These are phyloP conservation scores for Cephus rjabovi DNA, from an alignment of 2,888 invertebrate species.

Conservation along the genomic window DNA sequence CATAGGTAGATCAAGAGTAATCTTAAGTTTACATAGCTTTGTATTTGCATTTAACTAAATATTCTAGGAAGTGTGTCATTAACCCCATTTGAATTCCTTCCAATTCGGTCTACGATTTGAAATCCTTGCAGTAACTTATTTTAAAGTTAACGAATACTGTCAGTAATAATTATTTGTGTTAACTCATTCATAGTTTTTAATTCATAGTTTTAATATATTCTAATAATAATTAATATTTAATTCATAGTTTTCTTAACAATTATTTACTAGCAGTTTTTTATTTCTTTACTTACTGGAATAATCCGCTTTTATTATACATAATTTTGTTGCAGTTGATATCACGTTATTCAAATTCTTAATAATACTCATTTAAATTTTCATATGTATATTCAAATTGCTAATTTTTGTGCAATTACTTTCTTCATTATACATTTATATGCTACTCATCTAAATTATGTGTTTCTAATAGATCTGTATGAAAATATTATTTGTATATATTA, in stretches of 20 bases:
- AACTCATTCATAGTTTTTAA: not conserved
- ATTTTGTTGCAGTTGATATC: not conserved
- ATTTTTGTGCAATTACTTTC: not conserved
- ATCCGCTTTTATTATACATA: not conserved
- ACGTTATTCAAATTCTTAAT: too few relatives aligned
- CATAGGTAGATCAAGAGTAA: slow-evolving; percentile 73
- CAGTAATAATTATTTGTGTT: not conserved
- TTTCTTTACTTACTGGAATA: not conserved
- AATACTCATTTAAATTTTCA: too few relatives aligned
- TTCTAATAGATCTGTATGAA: slow-evolving; percentile 6
- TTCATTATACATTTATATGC: not conserved
- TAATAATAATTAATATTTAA: too few relatives aligned
- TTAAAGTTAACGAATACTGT: not conserved
- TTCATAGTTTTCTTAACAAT: not conserved
- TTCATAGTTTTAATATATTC: not conserved
- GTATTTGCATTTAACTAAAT: not conserved
- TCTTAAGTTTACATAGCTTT: not conserved
- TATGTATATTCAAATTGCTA: too few relatives aligned
- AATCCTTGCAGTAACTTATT: not conserved
- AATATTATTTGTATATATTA: slow-evolving; percentile 18
- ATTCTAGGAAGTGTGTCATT: slow-evolving; percentile 18
- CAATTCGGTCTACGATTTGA: not conserved
- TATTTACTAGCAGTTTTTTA: not conserved
- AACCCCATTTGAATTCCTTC: slow-evolving; percentile 28
- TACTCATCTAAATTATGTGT: slow-evolving; percentile 4